Percentiles rank a stretch among this genome's conserved stretches.
phyloP scores from a whole-genome alignment of 2,113 vertebrate species.

The Bos javanicus region DNA sequence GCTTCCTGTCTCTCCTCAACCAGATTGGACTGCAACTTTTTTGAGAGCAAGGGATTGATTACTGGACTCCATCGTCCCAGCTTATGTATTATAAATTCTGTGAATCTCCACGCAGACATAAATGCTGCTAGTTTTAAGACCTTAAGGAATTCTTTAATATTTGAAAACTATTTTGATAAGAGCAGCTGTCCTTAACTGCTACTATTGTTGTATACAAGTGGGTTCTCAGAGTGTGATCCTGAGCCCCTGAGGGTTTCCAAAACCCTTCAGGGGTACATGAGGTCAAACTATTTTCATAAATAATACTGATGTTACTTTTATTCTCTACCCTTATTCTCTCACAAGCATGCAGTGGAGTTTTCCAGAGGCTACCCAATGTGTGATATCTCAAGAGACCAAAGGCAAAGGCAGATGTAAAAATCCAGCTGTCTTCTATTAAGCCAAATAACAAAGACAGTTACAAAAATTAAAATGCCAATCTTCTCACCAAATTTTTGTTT shows the following conservation, averaged over 20 bases:
- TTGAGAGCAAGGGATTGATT: background rate
- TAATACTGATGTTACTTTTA: conserved; percentile 20
- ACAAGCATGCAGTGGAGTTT: background rate
- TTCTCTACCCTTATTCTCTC: background rate
- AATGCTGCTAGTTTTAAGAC: background rate
- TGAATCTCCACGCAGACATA: background rate
- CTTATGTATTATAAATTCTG: background rate
- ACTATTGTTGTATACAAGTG: background rate
- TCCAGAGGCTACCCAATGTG: conserved; percentile 5
- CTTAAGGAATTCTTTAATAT: background rate
- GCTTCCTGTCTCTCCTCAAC: conserved; percentile 34
- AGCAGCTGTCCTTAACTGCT: conserved; percentile 9
- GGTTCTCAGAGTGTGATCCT: conserved; percentile 14
- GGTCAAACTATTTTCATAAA: conserved; percentile 37
- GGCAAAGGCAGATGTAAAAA: conserved; percentile 9
- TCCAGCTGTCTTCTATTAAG: background rate
- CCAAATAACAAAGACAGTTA: background rate
- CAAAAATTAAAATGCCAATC: background rate
- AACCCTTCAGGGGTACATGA: background rate
- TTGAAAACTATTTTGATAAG: background rate
- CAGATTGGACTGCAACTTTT: conserved; percentile 3
- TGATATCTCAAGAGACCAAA: background rate
- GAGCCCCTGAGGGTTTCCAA: background rate
- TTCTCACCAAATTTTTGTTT: background rate
- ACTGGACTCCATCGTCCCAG: background rate